Conservation (phyloP, 2,797 vertebrate genomes). For the Novumbra hubbsi region DNA sequence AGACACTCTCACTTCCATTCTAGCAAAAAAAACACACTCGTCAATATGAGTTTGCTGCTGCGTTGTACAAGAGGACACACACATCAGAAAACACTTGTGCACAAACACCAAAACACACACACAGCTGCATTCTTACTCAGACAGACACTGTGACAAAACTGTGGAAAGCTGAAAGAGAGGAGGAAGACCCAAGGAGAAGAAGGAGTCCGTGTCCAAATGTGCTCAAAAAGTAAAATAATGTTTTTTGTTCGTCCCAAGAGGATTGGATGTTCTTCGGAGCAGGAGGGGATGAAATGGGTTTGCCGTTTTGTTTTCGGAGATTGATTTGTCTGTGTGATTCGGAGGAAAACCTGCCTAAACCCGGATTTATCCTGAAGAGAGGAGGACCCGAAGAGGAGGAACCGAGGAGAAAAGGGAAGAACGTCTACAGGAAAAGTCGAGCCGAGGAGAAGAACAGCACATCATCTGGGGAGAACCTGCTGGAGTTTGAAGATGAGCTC, state of each 20-base stretch:
- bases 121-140: constrained; percentile 29
- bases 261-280: neutral
- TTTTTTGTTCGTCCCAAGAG: constrained; percentile 22
- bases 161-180: constrained; percentile 50
- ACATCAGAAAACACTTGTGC: neutral
- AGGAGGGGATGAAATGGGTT: neutral
- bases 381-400: constrained; percentile 37
- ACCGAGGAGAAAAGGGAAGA: constrained; percentile 24
- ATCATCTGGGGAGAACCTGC: constrained; percentile 3
- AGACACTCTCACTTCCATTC: neutral
- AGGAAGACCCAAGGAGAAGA: constrained; percentile 21
- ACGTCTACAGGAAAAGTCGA: constrained; percentile 30
- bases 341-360: neutral
- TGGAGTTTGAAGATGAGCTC: constrained; percentile 23
- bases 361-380: constrained; percentile 32
- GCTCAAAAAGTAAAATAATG: constrained; percentile 35
- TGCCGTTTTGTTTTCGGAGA: constrained; percentile 20
- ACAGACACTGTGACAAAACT: constrained; percentile 9
- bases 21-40: neutral
- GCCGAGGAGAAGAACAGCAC: constrained; percentile 21
- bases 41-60: neutral
- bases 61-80: neutral
- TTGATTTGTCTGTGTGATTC: constrained; percentile 27
- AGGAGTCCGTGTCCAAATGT: constrained; percentile 16
- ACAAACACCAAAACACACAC: constrained; percentile 29